Evolutionary conservation across 2,888 invertebrate species (phyloP), one percentile per base, ranked within the genome.

Genomic region (Polymixis lichenea): DNA sequence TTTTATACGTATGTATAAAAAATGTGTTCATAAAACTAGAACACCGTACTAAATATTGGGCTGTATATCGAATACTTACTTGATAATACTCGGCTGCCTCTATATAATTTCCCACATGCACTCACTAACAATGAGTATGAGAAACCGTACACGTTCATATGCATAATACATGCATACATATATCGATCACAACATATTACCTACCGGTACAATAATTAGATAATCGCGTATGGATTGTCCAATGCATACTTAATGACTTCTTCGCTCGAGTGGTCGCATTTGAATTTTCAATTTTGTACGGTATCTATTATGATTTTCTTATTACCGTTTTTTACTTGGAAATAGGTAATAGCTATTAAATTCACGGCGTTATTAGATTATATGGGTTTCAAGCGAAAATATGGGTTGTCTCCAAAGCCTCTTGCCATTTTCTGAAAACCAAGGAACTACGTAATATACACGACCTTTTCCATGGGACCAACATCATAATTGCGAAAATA

Each of bases 241-340:
- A 79, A 80, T 87, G 86, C 83, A 86, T 86, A 86, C 62, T 73
- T 86, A 85, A 86, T 87, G 69, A 55, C 28, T 55, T 62, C 38
- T 78, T 65, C 62, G 72, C 65, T 78, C 38, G 69, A 79, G 61
- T 71, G 22, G 55, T 53, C 51, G 66, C 72, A 79, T 85, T 87
- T 65, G 61, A 79, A 82, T 79, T 82, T 81, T 72, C 66, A 64
- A 73, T 83, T 73, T 46, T 56, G 43, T 51, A 28, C 53, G n/a
- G n/a, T n/a, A n/a, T n/a, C n/a, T n/a, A n/a, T n/a, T n/a, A n/a
- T n/a, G 55, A 70, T 77, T 81, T 78, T 58, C 28, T 58, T 43
- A 28, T 28, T 49, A 28, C 13, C 15, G 19, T 58, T 49, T 71
- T 68, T 15, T 32, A 43, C 19, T 76, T 32, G 55, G 13, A 0